Base-by-base conservation (phyloP, 2,797 vertebrate species). In the Antennarius maculatus region DNA sequence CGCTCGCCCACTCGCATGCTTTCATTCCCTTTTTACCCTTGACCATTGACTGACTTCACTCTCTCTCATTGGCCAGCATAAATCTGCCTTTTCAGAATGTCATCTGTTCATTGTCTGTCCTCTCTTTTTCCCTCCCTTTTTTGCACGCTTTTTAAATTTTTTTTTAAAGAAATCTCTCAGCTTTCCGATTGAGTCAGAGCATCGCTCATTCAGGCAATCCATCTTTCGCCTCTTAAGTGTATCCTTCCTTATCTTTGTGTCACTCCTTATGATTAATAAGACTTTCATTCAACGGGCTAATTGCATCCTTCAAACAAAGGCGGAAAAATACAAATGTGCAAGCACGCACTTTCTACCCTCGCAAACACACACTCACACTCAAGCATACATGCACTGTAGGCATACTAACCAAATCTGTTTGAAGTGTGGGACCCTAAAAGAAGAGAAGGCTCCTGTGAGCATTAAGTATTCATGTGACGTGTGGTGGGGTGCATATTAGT, bases 371-470 rank as follows among this genome's bases (percentile, higher is more conserved):
- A 54, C 37, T 60, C 65, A 65, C 69, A 76, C 73, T 74, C 23
- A 58, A 51, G 66, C 58, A 80, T 74, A 74, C 76, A 85, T 83
- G 82, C 68, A 90, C 86, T 91, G 88, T 90, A 90, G 90, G 89
- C 90, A 89, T 91, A 92, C 91, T 94, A 92, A 91, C 89, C 82
- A 88, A 93, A 93, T 94, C 94, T 93, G 91, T 94, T 94, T 94
- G 92, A 94, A 92, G 93, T 93, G 81, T 78, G 88, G 88, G 90
- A 92, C 88, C 87, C 89, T 92, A 92, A 91, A 93, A 90, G 89
- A 93, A 91, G 88, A 92, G 91, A 87, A 87, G 89, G 90, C 88
- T 93, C 88, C 89, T 92, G 90, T 90, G 87, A 80, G 71, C 92
- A 94, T 94, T 92, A 94, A 93, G 92, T 91, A 94, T 94, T 94